Evolutionary conservation across 2,113 vertebrate species (phyloP).

Genomic region (Columbina picui): DNA sequence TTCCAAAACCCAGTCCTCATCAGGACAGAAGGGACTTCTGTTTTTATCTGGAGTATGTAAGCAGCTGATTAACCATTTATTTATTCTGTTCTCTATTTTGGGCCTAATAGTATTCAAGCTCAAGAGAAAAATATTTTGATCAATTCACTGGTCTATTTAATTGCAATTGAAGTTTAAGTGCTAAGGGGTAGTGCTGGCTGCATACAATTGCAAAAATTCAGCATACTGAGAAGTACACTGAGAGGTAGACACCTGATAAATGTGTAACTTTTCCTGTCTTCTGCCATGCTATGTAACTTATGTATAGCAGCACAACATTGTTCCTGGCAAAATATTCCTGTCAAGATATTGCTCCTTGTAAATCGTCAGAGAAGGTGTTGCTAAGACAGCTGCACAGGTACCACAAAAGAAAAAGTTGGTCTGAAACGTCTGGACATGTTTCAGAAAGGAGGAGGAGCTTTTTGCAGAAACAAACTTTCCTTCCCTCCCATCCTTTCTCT

Average conservation of each 20-base stretch:
- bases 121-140: neutral
- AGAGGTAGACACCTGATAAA: neutral
- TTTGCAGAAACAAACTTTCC: neutral
- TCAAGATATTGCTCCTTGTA: neutral
- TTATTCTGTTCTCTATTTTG: neutral
- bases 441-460: neutral
- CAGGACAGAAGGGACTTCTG: neutral
- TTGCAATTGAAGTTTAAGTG: neutral
- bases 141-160: neutral
- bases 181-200: neutral
- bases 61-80: neutral
- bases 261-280: neutral
- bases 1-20: neutral
- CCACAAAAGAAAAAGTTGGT: too few relatives aligned
- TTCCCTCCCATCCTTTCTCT: neutral
- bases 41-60: neutral
- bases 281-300: neutral
- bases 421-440: too few relatives aligned
- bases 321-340: conserved; percentile 14
- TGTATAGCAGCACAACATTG: neutral
- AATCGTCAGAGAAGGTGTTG: neutral
- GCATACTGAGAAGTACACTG: neutral
- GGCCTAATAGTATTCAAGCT: neutral
- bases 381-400: too few relatives aligned
- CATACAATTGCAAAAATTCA: neutral